Percentiles rank a stretch among this genome's conserved stretches.
phyloP scores from a whole-genome alignment of 53 echinoderm and acorn worm genomes.

The Temnopleurus reevesii region DNA sequence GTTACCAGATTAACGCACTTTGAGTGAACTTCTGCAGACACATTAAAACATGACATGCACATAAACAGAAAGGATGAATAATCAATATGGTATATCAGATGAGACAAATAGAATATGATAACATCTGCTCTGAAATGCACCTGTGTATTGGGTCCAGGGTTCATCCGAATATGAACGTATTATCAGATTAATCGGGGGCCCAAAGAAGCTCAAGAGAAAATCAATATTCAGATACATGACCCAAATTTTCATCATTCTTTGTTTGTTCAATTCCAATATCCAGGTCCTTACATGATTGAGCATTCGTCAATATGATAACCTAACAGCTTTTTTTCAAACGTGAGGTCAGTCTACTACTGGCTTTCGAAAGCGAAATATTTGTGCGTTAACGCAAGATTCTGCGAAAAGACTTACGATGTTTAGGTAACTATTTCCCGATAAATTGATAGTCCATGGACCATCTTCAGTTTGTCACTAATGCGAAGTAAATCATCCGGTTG shows the following conservation, averaged over 20 bases:
- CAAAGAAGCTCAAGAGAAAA: too few species aligned
- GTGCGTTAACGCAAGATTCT: background rate
- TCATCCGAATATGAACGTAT: too few species aligned
- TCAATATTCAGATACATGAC: too few species aligned
- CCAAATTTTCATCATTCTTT: too few species aligned
- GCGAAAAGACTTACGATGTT: constrained; percentile 10
- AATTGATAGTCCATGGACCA: background rate
- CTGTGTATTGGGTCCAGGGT: too few species aligned
- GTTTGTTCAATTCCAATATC: too few species aligned
- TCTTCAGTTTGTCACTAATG: background rate
- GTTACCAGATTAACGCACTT: background rate
- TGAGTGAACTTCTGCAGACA: background rate
- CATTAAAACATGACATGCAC: background rate
- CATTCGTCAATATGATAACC: too few species aligned
- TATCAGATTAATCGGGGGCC: too few species aligned
- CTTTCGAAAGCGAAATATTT: background rate
- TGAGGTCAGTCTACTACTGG: background rate
- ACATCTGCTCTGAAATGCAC: background rate
- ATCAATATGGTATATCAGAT: background rate
- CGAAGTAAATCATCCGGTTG: background rate
- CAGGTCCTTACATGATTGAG: too few species aligned
- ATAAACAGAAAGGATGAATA: background rate
- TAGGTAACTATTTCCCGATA: background rate
- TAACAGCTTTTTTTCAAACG: too few species aligned
- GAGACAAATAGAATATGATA: constrained; percentile 5